phyloP scores from a whole-genome alignment of 2,113 vertebrate species.

The Pelecanus crispus region DNA sequence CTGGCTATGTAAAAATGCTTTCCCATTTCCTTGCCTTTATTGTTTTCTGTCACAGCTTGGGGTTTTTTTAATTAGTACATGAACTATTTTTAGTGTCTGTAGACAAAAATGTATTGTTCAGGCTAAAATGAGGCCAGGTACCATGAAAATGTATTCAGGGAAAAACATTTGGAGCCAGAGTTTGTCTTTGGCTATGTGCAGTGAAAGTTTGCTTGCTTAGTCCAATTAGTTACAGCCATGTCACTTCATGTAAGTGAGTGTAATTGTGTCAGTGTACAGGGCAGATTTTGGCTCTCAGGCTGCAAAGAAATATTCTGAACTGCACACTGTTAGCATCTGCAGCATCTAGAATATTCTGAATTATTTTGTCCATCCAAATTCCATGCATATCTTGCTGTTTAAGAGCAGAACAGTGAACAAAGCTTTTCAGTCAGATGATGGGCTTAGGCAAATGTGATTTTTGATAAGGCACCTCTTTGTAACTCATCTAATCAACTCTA shows the following conservation, averaged over 20 bases:
- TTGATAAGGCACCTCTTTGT: background rate
- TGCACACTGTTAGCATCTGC: background rate
- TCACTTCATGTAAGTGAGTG: background rate
- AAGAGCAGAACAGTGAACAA: background rate
- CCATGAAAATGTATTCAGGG: constrained; percentile 3
- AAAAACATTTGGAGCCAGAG: background rate
- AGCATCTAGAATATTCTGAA: background rate
- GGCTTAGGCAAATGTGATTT: background rate
- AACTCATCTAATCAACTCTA: background rate
- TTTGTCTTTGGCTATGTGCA: constrained; percentile 11
- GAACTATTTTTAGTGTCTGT: constrained; percentile 27
- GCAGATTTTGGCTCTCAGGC: background rate
- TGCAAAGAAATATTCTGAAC: background rate
- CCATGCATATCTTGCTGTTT: background rate
- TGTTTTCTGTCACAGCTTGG: constrained; percentile 52
- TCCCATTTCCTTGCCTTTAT: constrained; percentile 37
- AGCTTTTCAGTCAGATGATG: background rate
- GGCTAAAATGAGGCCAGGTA: constrained; percentile 30
- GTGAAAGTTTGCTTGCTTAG: background rate
- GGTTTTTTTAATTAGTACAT: constrained; percentile 34
- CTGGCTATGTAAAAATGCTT: constrained; percentile 40
- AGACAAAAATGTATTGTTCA: constrained; percentile 24
- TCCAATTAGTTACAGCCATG: constrained; percentile 38
- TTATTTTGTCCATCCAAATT: background rate
- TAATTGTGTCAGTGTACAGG: background rate